phyloP scores from a whole-genome alignment of 2,113 vertebrate genomes.

The Pholis gunnellus region DNA sequence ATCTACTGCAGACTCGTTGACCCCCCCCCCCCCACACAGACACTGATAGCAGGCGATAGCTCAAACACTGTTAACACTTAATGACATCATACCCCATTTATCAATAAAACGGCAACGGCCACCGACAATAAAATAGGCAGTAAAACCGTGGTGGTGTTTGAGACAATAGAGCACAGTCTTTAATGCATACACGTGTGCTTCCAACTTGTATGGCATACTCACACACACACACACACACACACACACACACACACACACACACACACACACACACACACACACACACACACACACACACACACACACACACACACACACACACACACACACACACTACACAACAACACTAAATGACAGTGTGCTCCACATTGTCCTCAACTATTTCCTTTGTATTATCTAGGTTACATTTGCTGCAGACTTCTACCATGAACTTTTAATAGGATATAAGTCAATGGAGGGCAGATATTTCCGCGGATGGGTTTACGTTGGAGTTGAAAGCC shows the following conservation, averaged over 20 bases:
- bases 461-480: background rate
- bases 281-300: constrained; percentile 1
- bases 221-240: constrained; percentile 10
- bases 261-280: constrained; percentile 11
- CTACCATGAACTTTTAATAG: background rate
- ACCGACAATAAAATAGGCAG: constrained; percentile 1
- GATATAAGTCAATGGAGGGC: background rate
- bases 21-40: background rate
- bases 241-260: background rate
- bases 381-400: constrained; percentile 3
- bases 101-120: constrained; percentile 26
- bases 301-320: too few species aligned
- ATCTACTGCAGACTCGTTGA: constrained; percentile 42
- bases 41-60: constrained; percentile 34
- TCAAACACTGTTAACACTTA: constrained; percentile 14
- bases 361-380: background rate
- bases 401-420: constrained; percentile 12
- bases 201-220: background rate
- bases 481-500: background rate
- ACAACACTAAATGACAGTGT: background rate
- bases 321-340: background rate
- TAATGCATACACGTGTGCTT: background rate
- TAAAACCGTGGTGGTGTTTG: constrained; percentile 8
- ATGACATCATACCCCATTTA: constrained; percentile 10
- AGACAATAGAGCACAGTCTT: constrained; percentile 21